Evolutionary conservation across 1,140 invertebrate species (phyloP).

Genomic region (Hyposmocoma kahamanoa): DNA sequence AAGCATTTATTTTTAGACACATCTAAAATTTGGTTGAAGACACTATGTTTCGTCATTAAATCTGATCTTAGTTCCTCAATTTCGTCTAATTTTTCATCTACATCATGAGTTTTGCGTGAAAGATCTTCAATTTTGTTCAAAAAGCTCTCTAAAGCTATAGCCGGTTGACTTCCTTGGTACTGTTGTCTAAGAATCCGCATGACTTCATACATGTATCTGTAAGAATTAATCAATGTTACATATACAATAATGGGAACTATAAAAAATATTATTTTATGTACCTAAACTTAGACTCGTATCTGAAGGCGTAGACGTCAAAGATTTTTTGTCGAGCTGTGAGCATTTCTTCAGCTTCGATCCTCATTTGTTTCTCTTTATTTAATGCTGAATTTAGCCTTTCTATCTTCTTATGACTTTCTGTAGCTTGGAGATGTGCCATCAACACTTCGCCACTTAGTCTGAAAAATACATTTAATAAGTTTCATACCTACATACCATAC

Average conservation of each 20-base stretch:
- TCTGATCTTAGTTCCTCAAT: conserved; percentile 45
- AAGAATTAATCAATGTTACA: conserved; percentile 15
- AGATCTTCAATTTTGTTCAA: conserved; percentile 42
- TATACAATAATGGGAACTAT: background rate
- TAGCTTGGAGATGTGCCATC: conserved; percentile 53
- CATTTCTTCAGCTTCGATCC: conserved; percentile 51
- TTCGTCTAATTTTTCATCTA: conserved; percentile 45
- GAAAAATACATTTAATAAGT: conserved; percentile 4
- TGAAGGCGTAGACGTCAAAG: conserved; percentile 47
- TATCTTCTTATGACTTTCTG: conserved; percentile 51
- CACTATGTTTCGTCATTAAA: conserved; percentile 50
- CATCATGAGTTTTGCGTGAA: conserved; percentile 31
- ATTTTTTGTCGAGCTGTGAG: conserved; percentile 47
- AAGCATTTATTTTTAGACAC: conserved; percentile 40
- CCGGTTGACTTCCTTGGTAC: conserved; percentile 58
- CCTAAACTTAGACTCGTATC: conserved; percentile 60
- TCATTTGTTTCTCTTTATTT: conserved; percentile 52
- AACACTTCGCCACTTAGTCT: conserved; percentile 65
- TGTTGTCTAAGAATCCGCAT: conserved; percentile 53
- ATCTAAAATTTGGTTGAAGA: conserved; percentile 52
- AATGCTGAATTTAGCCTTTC: conserved; percentile 46
- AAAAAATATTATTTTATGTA: conserved; percentile 18
- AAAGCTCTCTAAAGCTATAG: conserved; percentile 53
- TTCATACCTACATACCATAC: too few relatives aligned
- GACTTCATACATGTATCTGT: conserved; percentile 51